Conservation (phyloP, 2,797 vertebrate genomes). For the Carduelis carduelis region DNA sequence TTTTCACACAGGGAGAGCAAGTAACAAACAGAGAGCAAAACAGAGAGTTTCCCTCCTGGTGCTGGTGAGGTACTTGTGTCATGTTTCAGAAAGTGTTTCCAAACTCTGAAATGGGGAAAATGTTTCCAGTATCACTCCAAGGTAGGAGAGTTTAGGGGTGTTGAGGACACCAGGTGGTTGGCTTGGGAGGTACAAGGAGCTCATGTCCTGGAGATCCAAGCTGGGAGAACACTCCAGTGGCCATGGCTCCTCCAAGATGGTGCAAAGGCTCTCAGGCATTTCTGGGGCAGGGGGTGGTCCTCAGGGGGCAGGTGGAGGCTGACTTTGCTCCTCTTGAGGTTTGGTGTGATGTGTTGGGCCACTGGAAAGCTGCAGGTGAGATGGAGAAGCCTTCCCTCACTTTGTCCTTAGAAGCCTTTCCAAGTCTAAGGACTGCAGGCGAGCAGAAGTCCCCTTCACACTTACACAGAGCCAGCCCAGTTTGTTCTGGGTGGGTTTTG, state of each 20-base stretch:
- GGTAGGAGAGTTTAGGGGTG: neutral
- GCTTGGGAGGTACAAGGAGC: neutral
- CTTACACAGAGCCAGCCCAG: neutral
- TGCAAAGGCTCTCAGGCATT: neutral
- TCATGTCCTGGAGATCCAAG: neutral
- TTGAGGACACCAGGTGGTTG: neutral
- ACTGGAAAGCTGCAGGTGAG: neutral
- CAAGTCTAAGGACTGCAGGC: accelerated
- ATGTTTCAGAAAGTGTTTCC: neutral
- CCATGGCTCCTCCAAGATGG: neutral
- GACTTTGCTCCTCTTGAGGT: neutral
- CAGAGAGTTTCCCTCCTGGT: neutral
- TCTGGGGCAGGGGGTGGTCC: neutral
- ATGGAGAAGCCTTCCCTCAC: neutral
- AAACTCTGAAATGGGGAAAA: accelerated
- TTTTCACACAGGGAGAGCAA: neutral
- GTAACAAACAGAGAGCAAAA: neutral
- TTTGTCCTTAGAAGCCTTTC: neutral
- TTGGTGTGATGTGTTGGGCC: neutral
- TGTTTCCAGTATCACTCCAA: neutral
- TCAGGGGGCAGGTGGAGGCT: accelerated
- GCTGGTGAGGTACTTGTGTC: neutral
- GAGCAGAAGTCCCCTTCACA: neutral
- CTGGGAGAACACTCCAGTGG: neutral
- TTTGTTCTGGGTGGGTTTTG: neutral